Evolutionary conservation across 2,888 invertebrate species (phyloP).

Genomic region (Latheticus oryzae): DNA sequence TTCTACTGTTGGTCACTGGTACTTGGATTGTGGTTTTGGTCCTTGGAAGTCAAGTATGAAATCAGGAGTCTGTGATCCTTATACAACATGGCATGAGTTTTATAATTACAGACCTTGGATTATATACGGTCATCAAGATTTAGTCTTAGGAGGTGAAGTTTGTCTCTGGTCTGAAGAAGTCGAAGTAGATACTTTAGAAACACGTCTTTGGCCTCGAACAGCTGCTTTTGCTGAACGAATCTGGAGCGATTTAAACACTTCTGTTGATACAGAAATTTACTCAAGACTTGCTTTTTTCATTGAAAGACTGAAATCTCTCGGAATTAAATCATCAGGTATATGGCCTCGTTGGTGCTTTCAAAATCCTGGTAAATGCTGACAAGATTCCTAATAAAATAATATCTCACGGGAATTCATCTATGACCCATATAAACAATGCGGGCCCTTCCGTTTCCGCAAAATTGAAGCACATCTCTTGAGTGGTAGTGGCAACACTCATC

Average conservation of each 20-base stretch:
- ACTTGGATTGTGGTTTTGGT: slow-evolving; percentile 87
- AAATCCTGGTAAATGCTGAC: slow-evolving; percentile 73
- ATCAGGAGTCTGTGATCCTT: slow-evolving; percentile 81
- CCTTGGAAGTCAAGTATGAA: slow-evolving; percentile 80
- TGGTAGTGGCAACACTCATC: slow-evolving; percentile 41
- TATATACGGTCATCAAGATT: slow-evolving; percentile 61
- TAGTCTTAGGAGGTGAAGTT: slow-evolving; percentile 78
- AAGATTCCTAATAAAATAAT: not conserved
- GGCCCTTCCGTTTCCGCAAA: slow-evolving; percentile 54
- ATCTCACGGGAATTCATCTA: slow-evolving; percentile 49
- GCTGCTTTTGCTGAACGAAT: slow-evolving; percentile 83
- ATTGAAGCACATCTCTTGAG: slow-evolving; percentile 36
- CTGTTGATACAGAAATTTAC: slow-evolving; percentile 71
- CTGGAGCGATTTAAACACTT: slow-evolving; percentile 71
- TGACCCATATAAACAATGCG: slow-evolving; percentile 46
- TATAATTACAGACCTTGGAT: slow-evolving; percentile 83
- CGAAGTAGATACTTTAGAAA: slow-evolving; percentile 77
- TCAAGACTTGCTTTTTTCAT: slow-evolving; percentile 74
- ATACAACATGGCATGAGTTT: slow-evolving; percentile 85
- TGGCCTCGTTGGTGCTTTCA: slow-evolving; percentile 82
- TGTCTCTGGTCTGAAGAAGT: slow-evolving; percentile 88
- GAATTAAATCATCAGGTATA: slow-evolving; percentile 74
- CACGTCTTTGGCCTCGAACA: slow-evolving; percentile 83
- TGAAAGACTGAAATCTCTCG: slow-evolving; percentile 71
- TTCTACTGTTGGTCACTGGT: slow-evolving; percentile 87